A percentile compares a stretch with the other conserved stretches of the same genome.
Evolutionary conservation across 1,140 invertebrate genomes (phyloP).

Genomic region (Laupala kohalensis): DNA sequence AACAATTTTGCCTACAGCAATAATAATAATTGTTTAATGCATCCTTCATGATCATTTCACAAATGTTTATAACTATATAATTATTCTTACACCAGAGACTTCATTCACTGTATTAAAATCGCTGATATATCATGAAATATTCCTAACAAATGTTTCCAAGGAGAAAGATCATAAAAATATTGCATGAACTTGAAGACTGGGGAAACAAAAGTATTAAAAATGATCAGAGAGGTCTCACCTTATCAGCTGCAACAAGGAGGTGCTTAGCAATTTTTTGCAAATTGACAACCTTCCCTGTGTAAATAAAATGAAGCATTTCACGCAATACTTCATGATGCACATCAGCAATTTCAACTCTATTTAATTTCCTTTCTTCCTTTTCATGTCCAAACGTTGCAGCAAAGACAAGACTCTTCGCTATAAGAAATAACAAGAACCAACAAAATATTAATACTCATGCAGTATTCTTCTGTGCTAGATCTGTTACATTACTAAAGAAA

Average conservation of each 20-base stretch:
- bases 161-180: not conserved
- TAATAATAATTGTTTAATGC: no score
- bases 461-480: no score
- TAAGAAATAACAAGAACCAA: slow-evolving; percentile 21
- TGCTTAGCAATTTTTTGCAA: slow-evolving; percentile 97
- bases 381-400: slow-evolving; percentile 99
- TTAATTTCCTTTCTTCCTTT: slow-evolving; percentile 94
- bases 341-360: slow-evolving; percentile 93
- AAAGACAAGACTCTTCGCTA: slow-evolving; percentile 90
- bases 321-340: slow-evolving; percentile 91
- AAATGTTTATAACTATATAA: no score
- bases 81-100: no score
- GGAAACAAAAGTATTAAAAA: no score
- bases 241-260: slow-evolving; percentile 92
- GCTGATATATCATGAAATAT: not conserved
- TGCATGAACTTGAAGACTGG: not conserved
- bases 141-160: not conserved
- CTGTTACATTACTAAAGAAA: no score
- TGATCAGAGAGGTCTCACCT: no score
- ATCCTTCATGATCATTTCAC: no score
- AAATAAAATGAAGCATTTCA: slow-evolving; percentile 97
- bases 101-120: no score
- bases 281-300: slow-evolving; percentile 90
- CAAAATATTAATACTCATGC: no score
- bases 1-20: no score